phyloP scores from a whole-genome alignment of 2,797 vertebrate species.

The Erethizon dorsatum region DNA sequence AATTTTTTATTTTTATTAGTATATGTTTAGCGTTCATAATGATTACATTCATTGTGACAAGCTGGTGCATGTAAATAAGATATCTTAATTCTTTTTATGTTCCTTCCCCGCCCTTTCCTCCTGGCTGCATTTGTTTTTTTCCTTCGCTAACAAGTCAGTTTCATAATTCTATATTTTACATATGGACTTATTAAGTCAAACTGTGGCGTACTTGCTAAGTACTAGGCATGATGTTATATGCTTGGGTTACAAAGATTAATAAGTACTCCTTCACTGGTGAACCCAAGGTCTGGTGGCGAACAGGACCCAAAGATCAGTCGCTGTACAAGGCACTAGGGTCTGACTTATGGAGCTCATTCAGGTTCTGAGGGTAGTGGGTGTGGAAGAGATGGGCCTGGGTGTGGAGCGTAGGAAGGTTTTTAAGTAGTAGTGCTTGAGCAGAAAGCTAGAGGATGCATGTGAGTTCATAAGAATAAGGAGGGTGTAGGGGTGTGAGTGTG shows the following conservation, averaged over 20 bases:
- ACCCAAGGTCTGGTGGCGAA: not conserved
- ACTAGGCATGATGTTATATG: not conserved
- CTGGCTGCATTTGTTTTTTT: not conserved
- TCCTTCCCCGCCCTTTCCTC: not conserved
- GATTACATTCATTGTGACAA: not conserved
- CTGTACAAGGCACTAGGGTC: not conserved
- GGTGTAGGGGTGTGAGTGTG: not conserved
- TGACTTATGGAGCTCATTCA: not conserved
- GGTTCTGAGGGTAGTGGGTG: not conserved
- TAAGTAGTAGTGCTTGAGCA: not conserved
- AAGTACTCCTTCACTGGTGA: not conserved
- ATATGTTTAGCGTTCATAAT: not conserved
- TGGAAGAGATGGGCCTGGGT: not conserved
- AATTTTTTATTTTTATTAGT: not conserved
- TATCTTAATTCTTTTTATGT: not conserved
- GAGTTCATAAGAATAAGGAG: not conserved
- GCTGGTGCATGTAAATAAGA: not conserved
- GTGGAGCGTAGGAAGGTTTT: not conserved
- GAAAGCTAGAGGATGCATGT: not conserved
- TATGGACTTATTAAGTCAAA: not conserved
- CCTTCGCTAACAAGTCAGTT: not conserved
- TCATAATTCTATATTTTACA: constrained; percentile 18
- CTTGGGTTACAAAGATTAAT: not conserved
- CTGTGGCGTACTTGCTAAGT: not conserved
- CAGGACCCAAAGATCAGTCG: not conserved